A percentile compares a stretch with the other conserved stretches of the same genome.
phyloP scores from a whole-genome alignment of 2,888 invertebrate species.

The Timema podura region DNA sequence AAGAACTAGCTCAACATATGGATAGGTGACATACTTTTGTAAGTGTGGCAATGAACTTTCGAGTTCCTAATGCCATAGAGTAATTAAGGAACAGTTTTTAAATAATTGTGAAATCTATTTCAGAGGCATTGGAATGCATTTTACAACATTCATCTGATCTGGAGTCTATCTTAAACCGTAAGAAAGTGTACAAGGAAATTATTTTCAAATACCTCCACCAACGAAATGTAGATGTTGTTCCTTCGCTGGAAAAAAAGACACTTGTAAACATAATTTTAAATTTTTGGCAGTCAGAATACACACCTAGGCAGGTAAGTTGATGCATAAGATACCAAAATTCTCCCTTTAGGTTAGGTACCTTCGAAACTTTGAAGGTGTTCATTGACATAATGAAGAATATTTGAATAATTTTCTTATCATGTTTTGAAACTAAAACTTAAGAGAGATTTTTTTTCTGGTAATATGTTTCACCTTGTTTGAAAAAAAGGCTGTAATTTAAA shows the following conservation, averaged over 20 bases:
- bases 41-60: no score
- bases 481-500: no score
- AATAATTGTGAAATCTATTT: slow-evolving; percentile 32
- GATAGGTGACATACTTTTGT: background rate
- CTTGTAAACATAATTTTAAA: slow-evolving; percentile 47
- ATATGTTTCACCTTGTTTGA: no score
- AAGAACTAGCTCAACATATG: slow-evolving; percentile 27
- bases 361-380: no score
- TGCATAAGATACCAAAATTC: no score
- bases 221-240: slow-evolving; percentile 45
- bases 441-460: no score
- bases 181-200: slow-evolving; percentile 51
- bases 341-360: no score
- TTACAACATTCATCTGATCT: slow-evolving; percentile 49
- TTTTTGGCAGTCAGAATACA: slow-evolving; percentile 43
- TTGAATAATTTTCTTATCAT: no score
- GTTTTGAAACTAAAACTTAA: no score
- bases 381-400: no score
- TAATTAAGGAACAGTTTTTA: slow-evolving; percentile 11
- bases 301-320: slow-evolving; percentile 20
- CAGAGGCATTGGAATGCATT: slow-evolving; percentile 53
- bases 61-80: no score
- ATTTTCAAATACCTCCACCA: slow-evolving; percentile 52
- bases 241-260: slow-evolving; percentile 49
- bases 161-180: slow-evolving; percentile 49